Conservation (phyloP, 2,797 vertebrate species). For the Podarcis lilfordi region DNA sequence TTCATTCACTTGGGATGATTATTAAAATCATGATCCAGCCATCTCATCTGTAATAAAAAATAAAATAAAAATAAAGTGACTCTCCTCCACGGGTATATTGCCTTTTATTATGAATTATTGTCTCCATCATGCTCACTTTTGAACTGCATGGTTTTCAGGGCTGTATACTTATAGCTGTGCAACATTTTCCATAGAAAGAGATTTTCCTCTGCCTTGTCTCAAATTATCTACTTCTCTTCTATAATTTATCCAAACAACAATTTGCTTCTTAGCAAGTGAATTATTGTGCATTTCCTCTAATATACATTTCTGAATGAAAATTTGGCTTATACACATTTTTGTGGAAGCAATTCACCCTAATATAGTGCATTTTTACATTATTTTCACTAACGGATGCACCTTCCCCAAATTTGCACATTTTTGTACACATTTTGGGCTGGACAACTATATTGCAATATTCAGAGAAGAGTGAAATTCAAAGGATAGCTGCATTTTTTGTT, state of each 20-base stretch:
- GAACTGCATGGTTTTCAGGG: background rate
- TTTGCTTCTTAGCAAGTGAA: background rate
- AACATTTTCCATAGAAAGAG: background rate
- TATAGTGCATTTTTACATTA: too few species aligned
- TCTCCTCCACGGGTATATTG: background rate
- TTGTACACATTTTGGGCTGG: too few species aligned
- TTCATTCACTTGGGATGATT: background rate
- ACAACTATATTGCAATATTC: too few species aligned
- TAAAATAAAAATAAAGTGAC: background rate
- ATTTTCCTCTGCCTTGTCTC: background rate
- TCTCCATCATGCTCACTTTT: background rate
- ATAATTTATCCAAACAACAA: background rate
- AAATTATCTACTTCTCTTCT: background rate
- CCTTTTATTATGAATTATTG: conserved; percentile 3
- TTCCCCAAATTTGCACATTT: too few species aligned
- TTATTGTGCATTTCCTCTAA: background rate
- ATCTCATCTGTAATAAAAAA: background rate
- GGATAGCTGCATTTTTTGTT: too few species aligned
- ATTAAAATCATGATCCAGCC: background rate
- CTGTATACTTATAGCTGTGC: background rate
- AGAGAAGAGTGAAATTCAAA: too few species aligned
- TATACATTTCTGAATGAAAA: too few species aligned
- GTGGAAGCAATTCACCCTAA: too few species aligned
- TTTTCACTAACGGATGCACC: too few species aligned
- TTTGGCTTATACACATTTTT: too few species aligned